Evolutionary conservation across 2,113 vertebrate species (phyloP).

Genomic region (Anguilla rostrata): DNA sequence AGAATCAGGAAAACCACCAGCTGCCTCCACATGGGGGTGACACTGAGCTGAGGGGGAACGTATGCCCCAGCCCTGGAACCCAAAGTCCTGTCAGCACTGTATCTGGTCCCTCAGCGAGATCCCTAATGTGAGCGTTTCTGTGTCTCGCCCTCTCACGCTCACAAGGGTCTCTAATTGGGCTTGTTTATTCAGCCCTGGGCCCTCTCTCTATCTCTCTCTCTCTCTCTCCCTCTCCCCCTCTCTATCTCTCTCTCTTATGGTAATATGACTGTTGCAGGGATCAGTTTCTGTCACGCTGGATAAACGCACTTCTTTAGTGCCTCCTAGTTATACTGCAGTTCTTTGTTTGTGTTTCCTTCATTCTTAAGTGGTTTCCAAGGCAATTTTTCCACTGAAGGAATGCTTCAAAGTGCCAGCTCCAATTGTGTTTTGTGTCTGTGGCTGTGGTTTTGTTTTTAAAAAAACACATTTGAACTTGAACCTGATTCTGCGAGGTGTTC

Average conservation of each 20-base stretch:
- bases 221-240: too few relatives aligned
- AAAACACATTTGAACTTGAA: neutral
- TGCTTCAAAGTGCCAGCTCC: neutral
- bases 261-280: neutral
- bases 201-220: neutral
- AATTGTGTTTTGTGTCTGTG: neutral
- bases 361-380: slow-evolving; percentile 6
- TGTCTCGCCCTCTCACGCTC: neutral
- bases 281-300: neutral
- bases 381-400: neutral
- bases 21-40: too few relatives aligned
- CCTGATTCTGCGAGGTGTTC: too few relatives aligned
- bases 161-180: neutral
- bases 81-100: neutral
- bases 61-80: neutral
- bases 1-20: too few relatives aligned
- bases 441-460: neutral
- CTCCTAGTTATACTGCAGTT: neutral
- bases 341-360: neutral
- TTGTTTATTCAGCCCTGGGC: neutral
- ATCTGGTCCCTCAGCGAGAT: neutral
- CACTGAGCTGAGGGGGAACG: too few relatives aligned
- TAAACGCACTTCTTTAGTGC: neutral
- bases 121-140: neutral
- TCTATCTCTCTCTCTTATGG: neutral